phyloP scores from a whole-genome alignment of 2,113 vertebrate species.

The Oryzias javanicus region DNA sequence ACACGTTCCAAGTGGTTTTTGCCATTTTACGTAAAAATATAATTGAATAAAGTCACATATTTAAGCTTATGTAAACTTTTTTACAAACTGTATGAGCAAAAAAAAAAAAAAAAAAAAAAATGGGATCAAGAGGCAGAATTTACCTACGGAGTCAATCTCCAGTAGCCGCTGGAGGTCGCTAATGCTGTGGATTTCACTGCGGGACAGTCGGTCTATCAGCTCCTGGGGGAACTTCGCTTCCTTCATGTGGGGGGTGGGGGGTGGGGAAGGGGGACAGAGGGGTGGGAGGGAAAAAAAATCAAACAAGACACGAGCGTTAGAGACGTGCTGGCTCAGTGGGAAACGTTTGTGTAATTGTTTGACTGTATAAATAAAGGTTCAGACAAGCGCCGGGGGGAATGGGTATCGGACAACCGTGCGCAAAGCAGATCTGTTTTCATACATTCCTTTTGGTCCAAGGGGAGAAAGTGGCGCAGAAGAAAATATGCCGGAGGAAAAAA shows the following conservation, averaged over 20 bases:
- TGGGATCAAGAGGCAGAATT: conserved; percentile 84
- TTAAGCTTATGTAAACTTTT: too few relatives aligned
- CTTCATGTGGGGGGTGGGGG: conserved; percentile 53
- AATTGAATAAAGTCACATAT: too few relatives aligned
- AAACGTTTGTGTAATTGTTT: conserved; percentile 19
- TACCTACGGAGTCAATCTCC: conserved; percentile 99
- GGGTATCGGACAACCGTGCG: conserved; percentile 18
- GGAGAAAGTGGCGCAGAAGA: too few relatives aligned
- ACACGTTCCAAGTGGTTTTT: too few relatives aligned
- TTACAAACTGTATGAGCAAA: too few relatives aligned
- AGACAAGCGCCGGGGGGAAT: conserved; percentile 11
- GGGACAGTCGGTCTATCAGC: conserved; percentile 90
- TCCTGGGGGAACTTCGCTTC: conserved; percentile 94
- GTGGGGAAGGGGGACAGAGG: too few relatives aligned
- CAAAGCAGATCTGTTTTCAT: neutral
- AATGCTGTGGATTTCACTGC: conserved; percentile 97
- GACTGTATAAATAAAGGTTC: conserved; percentile 8
- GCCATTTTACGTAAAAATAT: too few relatives aligned
- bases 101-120: conserved; percentile 52
- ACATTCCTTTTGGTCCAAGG: too few relatives aligned
- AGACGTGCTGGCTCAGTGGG: conserved; percentile 20
- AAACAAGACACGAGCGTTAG: conserved; percentile 51
- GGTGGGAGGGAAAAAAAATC: conserved; percentile 17
- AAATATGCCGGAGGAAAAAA: too few relatives aligned
- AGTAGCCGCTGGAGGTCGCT: conserved; percentile 98